Conservation (phyloP, 1,140 invertebrate species). For the Phenacoccus solenopsis region DNA sequence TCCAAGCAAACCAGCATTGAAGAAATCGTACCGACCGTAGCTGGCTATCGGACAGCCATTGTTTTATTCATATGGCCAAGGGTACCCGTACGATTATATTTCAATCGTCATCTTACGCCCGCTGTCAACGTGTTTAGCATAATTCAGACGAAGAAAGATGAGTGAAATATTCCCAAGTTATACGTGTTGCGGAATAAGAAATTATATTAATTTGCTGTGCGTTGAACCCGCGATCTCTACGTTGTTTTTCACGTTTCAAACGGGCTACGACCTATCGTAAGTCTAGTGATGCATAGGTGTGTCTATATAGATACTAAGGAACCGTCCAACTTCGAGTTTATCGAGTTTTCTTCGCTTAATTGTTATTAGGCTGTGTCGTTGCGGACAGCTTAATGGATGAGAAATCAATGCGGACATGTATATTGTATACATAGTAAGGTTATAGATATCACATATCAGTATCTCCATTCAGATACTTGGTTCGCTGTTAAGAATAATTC, state of each 20-base stretch:
- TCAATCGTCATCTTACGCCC: neutral
- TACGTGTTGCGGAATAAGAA: constrained; percentile 6
- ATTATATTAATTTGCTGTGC: constrained; percentile 7
- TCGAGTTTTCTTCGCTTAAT: neutral
- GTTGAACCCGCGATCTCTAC: neutral
- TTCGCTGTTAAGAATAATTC: too few relatives aligned
- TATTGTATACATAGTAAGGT: too few relatives aligned
- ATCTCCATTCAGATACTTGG: too few relatives aligned
- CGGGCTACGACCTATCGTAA: too few relatives aligned
- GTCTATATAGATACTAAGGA: too few relatives aligned
- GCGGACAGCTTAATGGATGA: neutral
- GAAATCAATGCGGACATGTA: neutral
- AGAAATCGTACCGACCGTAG: too few relatives aligned
- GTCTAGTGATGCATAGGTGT: neutral
- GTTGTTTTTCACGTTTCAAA: constrained; percentile 1
- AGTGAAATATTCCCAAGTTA: neutral
- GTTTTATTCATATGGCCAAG: too few relatives aligned
- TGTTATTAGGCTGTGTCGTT: neutral
- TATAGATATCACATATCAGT: too few relatives aligned
- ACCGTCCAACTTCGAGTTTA: neutral
- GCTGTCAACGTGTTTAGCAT: constrained; percentile 11
- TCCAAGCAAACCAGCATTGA: too few relatives aligned
- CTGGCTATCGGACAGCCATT: too few relatives aligned
- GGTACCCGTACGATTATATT: too few relatives aligned
- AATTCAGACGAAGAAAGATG: constrained; percentile 4